Evolutionary conservation across 2,113 vertebrate species (phyloP).

Genomic region (Prionailurus bengalensis): DNA sequence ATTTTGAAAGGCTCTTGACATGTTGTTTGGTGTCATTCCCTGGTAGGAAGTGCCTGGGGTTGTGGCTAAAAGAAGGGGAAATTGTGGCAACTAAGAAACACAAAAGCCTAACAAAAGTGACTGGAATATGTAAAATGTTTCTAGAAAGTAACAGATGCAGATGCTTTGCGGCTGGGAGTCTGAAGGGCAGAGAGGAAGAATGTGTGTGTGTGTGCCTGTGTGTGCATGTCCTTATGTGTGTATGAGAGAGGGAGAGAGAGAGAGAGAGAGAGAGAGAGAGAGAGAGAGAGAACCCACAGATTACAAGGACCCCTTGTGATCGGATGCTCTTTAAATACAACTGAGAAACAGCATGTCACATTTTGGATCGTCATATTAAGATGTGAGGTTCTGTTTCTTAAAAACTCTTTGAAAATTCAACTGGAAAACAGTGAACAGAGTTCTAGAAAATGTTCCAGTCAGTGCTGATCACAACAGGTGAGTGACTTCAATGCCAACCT

Average conservation of each 20-base stretch:
- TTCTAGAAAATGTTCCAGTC: not conserved
- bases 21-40: constrained; percentile 75
- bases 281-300: not conserved
- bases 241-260: not conserved
- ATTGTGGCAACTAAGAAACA: constrained; percentile 51
- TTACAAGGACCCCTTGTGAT: not conserved
- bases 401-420: constrained; percentile 3
- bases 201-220: not conserved
- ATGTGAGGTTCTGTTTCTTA: not conserved
- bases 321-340: constrained; percentile 25
- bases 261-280: not conserved
- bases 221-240: not conserved
- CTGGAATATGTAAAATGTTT: not conserved
- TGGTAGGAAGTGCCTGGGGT: constrained; percentile 78
- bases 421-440: not conserved
- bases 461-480: not conserved
- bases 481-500: not conserved
- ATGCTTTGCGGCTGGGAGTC: not conserved
- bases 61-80: constrained; percentile 69
- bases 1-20: constrained; percentile 80
- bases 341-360: not conserved
- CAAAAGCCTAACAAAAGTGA: constrained; percentile 63
- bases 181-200: not conserved
- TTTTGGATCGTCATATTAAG: not conserved
- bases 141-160: constrained; percentile 42